Evolutionary conservation across 2,888 invertebrate genomes (phyloP).

Genomic region (Hydrotaea cyrtoneurina): DNA sequence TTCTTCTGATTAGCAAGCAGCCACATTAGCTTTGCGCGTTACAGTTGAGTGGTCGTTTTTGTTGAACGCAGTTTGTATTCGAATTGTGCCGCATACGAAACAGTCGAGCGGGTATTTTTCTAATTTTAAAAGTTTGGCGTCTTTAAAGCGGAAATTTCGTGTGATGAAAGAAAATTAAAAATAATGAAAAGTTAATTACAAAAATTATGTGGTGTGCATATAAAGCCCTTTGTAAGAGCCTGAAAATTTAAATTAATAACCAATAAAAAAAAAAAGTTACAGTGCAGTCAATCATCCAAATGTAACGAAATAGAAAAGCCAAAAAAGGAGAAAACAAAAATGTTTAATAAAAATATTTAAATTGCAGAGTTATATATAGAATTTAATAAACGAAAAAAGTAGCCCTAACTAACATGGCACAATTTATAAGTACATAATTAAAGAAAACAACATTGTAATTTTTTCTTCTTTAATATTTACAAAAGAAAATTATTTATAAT

Average conservation of each 20-base stretch:
- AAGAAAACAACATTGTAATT: too few species aligned
- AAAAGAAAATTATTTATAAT: too few species aligned
- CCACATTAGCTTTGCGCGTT: not conserved
- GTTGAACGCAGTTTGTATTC: slow-evolving; percentile 63
- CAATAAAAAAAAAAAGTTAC: not conserved
- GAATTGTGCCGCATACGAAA: slow-evolving; percentile 72
- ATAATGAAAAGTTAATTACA: slow-evolving; percentile 1
- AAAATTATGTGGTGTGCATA: not conserved
- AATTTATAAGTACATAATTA: too few species aligned
- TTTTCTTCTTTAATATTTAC: too few species aligned
- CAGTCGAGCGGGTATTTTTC: slow-evolving; percentile 73
- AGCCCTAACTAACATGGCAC: too few species aligned
- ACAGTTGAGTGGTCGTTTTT: slow-evolving; percentile 31
- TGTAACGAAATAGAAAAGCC: too few species aligned
- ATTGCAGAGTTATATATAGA: too few species aligned
- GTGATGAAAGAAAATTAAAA: not conserved
- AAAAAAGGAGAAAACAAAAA: too few species aligned
- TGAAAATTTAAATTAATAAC: not conserved
- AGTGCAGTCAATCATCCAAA: not conserved
- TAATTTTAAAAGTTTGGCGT: not conserved
- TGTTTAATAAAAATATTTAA: too few species aligned
- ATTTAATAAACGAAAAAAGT: too few species aligned
- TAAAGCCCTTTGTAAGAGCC: not conserved
- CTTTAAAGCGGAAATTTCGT: slow-evolving; percentile 2
- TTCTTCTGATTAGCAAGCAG: not conserved